These are phyloP conservation scores for Heliothis subflexa DNA, from an alignment of 1,140 invertebrate species.

Conservation along the genomic window DNA sequence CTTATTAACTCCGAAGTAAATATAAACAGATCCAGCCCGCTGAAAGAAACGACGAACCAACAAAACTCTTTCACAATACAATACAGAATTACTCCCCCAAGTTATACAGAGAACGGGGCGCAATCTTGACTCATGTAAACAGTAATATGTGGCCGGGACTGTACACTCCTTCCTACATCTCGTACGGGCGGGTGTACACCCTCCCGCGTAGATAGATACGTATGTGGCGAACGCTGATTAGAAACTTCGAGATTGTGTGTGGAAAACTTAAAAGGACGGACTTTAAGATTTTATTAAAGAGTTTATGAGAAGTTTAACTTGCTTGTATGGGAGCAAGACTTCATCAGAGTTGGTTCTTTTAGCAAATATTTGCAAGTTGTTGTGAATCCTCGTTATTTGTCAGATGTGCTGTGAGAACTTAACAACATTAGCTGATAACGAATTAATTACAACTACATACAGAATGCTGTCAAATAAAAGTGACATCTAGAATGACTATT, in stretches of 20 bases:
- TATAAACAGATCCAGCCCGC: neutral
- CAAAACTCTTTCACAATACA: slow-evolving; percentile 30
- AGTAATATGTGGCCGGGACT: slow-evolving; percentile 42
- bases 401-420: no score
- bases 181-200: slow-evolving; percentile 2
- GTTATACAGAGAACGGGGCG: slow-evolving; percentile 16
- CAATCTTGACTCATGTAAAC: slow-evolving; percentile 46
- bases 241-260: slow-evolving; percentile 24
- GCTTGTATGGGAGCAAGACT: neutral
- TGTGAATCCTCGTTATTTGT: no score
- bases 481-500: no score
- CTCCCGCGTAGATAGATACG: slow-evolving; percentile 5
- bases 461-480: no score
- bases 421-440: neutral
- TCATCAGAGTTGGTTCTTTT: slow-evolving; percentile 1
- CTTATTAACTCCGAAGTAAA: neutral
- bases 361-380: neutral
- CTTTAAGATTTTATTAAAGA: slow-evolving; percentile 29
- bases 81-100: slow-evolving; percentile 9
- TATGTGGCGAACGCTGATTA: slow-evolving; percentile 27
- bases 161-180: slow-evolving; percentile 17
- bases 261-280: slow-evolving; percentile 30
- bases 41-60: slow-evolving; percentile 11
- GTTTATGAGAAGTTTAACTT: neutral
- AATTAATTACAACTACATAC: no score